phyloP scores from a whole-genome alignment of 2,888 invertebrate species.

The Agonopterix subpropinquella region DNA sequence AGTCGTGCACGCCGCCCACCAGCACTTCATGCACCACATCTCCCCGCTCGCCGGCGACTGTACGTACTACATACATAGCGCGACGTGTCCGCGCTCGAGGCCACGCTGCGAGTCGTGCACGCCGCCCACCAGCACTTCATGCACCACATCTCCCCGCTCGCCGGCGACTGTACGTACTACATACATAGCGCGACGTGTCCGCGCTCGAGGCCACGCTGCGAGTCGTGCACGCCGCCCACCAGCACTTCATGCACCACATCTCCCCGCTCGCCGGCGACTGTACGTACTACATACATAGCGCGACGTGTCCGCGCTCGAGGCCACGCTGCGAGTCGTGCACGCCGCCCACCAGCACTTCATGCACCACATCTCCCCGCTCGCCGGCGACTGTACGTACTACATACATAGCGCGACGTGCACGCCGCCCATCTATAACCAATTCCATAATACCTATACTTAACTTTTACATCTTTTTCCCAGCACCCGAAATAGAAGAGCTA shows the following conservation, averaged over 20 bases:
- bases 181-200: constrained; percentile 82
- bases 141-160: constrained; percentile 76
- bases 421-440: constrained; percentile 72
- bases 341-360: constrained; percentile 86
- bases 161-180: constrained; percentile 55
- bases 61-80: constrained; percentile 57
- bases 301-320: constrained; percentile 92
- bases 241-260: constrained; percentile 81
- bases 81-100: constrained; percentile 92
- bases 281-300: constrained; percentile 57
- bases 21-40: constrained; percentile 81
- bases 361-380: constrained; percentile 76
- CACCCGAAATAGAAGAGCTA: constrained; percentile 59
- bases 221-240: constrained; percentile 87
- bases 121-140: constrained; percentile 86
- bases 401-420: constrained; percentile 76
- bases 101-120: constrained; percentile 88
- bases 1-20: constrained; percentile 87
- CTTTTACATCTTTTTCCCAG: constrained; percentile 22
- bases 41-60: constrained; percentile 73
- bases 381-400: constrained; percentile 54
- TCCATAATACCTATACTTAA: too few species aligned
- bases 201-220: constrained; percentile 93
- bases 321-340: constrained; percentile 88
- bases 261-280: constrained; percentile 73